Conservation (phyloP, 2,797 vertebrate species). For the Peromyscus melanophrys region DNA sequence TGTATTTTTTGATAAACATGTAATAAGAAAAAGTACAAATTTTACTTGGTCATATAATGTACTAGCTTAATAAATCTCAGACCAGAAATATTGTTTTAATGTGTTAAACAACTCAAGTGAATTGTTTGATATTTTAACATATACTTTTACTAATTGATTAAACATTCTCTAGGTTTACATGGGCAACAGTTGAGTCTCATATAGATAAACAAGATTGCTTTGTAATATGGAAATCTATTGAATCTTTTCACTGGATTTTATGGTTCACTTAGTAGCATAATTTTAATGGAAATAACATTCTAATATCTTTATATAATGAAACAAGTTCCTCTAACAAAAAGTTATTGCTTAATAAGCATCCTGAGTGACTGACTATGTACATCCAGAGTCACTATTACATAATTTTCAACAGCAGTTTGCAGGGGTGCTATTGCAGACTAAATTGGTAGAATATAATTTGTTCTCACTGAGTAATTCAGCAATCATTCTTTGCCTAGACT, state of each 20-base stretch:
- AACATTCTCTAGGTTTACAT: not conserved
- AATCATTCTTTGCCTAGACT: slow-evolving; percentile 68
- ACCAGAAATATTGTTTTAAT: not conserved
- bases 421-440: slow-evolving; percentile 65
- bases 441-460: slow-evolving; percentile 47
- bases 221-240: not conserved
- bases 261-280: not conserved
- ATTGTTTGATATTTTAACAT: not conserved
- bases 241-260: not conserved
- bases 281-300: slow-evolving; percentile 1
- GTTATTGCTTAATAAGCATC: slow-evolving; percentile 80
- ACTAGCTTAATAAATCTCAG: slow-evolving; percentile 1
- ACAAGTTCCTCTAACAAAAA: slow-evolving; percentile 74
- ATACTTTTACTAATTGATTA: not conserved
- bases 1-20: slow-evolving; percentile 13
- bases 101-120: not conserved
- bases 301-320: slow-evolving; percentile 31
- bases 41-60: not conserved
- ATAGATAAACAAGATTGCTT: not conserved
- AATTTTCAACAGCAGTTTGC: slow-evolving; percentile 47
- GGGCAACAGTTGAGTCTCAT: not conserved
- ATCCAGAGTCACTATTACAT: slow-evolving; percentile 53
- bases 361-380: slow-evolving; percentile 51
- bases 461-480: slow-evolving; percentile 70
- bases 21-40: not conserved